These are phyloP conservation scores for Isaurus tuberculatus DNA, from an alignment of 92 coral and sea anemone genomes.

Conservation along the genomic window DNA sequence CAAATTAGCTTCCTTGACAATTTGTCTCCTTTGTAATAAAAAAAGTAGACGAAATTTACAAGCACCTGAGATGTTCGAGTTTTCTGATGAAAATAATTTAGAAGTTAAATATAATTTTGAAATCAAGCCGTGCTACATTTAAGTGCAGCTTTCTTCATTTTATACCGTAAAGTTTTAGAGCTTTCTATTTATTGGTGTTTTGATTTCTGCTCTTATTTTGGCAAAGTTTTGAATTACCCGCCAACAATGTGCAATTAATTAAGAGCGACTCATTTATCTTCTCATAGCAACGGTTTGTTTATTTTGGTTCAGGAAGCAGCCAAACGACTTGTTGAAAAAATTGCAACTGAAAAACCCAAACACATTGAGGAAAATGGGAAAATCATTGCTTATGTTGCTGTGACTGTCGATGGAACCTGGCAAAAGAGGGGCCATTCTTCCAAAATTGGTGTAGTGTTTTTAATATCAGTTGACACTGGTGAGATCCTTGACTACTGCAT, in stretches of 20 bases:
- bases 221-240: conserved; percentile 17
- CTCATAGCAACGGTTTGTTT: conserved; percentile 14
- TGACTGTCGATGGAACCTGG: conserved; percentile 59
- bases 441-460: conserved; percentile 58
- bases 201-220: conserved; percentile 5
- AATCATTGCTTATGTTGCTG: conserved; percentile 30
- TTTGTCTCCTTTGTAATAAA: no score
- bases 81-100: no score
- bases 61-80: no score
- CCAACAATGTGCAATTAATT: conserved; percentile 13
- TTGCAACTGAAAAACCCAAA: not conserved
- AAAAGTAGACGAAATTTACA: no score
- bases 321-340: conserved; percentile 31
- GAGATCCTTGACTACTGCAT: conserved; percentile 55
- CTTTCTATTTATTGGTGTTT: conserved; percentile 17
- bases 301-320: conserved; percentile 31
- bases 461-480: conserved; percentile 25
- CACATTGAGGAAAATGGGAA: not conserved
- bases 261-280: not conserved
- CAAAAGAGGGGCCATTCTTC: conserved; percentile 58
- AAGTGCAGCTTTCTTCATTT: no score
- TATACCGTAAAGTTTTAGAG: conserved; percentile 3
- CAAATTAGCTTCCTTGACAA: no score
- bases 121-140: no score
- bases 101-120: no score